A percentile compares a stretch with the other conserved stretches of the same genome.
Evolutionary conservation across 1,140 invertebrate species (phyloP).

Genomic region (Euwallacea similis): DNA sequence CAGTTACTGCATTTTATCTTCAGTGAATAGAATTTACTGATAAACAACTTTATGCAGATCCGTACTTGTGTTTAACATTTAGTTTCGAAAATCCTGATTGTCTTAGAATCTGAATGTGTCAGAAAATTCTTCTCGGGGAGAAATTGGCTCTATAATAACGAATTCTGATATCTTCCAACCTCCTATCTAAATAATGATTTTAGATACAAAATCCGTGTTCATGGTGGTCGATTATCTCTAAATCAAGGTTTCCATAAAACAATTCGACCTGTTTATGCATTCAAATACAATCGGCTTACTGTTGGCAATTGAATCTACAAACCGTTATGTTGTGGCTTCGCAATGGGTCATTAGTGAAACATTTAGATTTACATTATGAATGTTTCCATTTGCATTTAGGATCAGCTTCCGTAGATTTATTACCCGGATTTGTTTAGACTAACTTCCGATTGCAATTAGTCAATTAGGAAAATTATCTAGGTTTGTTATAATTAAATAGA

Average conservation of each 20-base stretch:
- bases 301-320: conserved; percentile 7
- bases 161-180: too few species aligned
- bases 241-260: neutral
- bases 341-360: conserved; percentile 11
- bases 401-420: conserved; percentile 2
- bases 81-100: too few species aligned
- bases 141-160: too few species aligned
- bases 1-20: too few species aligned
- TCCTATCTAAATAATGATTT: too few species aligned
- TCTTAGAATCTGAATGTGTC: too few species aligned
- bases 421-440: conserved; percentile 7
- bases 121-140: too few species aligned
- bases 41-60: too few species aligned
- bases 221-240: neutral
- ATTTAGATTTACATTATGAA: conserved; percentile 14
- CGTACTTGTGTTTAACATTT: too few species aligned
- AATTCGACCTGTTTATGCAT: conserved; percentile 3
- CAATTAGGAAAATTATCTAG: neutral
- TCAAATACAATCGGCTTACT: conserved; percentile 5
- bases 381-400: conserved; percentile 8
- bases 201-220: neutral
- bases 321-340: conserved; percentile 6
- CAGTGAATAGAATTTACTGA: too few species aligned
- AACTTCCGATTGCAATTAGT: neutral
- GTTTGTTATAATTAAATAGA: neutral